Percentiles rank a stretch among this genome's conserved stretches.
phyloP scores from a whole-genome alignment of 64 coral and sea anemone genomes.

The Actinia tenebrosa region DNA sequence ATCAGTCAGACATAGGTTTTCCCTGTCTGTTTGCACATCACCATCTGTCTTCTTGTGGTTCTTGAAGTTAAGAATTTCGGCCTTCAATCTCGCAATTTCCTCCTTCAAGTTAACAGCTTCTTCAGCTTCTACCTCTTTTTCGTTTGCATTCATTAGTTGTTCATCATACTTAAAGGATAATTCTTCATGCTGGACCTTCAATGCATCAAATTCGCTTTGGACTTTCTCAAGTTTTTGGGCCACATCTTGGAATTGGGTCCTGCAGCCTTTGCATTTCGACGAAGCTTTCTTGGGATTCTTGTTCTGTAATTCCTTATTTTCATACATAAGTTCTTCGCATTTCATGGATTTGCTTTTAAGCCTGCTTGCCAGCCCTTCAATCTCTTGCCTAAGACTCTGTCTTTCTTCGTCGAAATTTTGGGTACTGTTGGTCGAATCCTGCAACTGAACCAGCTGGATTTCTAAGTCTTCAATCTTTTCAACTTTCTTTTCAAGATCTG shows the following conservation, averaged over 20 bases:
- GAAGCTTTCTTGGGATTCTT: background rate
- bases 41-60: background rate
- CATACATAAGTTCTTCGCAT: background rate
- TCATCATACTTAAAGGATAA: slow-evolving; percentile 5
- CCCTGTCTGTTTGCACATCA: too few species aligned
- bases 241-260: background rate
- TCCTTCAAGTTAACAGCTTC: background rate
- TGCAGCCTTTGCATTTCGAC: background rate
- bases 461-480: slow-evolving; percentile 32
- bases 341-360: background rate
- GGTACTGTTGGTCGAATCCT: background rate
- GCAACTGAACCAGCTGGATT: background rate
- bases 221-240: background rate
- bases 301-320: slow-evolving; percentile 5
- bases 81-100: background rate
- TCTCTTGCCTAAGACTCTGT: background rate
- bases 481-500: slow-evolving; percentile 28
- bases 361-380: background rate
- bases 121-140: background rate
- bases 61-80: background rate
- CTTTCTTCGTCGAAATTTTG: background rate
- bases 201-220: background rate
- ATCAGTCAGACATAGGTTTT: background rate
- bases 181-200: background rate
- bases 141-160: background rate